Percentiles rank a stretch among this genome's conserved stretches.
Evolutionary conservation across 1,140 invertebrate species (phyloP).

Genomic region (Neodiprion lecontei): DNA sequence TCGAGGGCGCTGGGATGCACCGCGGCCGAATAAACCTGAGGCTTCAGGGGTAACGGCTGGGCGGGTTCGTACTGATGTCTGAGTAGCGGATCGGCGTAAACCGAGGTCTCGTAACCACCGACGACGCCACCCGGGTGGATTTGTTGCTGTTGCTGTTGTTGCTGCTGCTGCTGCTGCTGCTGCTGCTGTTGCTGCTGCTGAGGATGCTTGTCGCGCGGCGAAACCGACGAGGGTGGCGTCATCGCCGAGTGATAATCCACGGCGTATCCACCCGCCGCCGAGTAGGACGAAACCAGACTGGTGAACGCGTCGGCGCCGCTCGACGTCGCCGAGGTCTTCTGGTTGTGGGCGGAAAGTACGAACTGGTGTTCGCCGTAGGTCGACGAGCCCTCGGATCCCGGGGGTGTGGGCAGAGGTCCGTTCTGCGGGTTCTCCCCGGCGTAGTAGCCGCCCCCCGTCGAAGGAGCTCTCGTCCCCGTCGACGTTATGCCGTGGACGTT

Average conservation of each 20-base stretch:
- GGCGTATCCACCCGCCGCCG: conserved; percentile 69
- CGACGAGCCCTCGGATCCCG: conserved; percentile 81
- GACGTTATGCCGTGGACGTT: conserved; percentile 80
- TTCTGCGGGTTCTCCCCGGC: conserved; percentile 52
- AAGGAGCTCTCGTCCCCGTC: conserved; percentile 55
- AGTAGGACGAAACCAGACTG: conserved; percentile 67
- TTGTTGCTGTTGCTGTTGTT: conserved; percentile 40
- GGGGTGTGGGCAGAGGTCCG: conserved; percentile 85
- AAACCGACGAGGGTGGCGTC: conserved; percentile 94
- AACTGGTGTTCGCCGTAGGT: conserved; percentile 76
- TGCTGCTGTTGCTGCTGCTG: conserved; percentile 57
- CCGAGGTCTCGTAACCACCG: conserved; percentile 48
- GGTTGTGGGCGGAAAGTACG: conserved; percentile 67
- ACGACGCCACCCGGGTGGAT: conserved; percentile 42
- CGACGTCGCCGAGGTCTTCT: conserved; percentile 59
- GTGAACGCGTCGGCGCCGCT: conserved; percentile 64
- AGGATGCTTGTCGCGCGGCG: conserved; percentile 86
- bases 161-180: conserved; percentile 35
- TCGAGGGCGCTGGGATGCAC: conserved; percentile 66
- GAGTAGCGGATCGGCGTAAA: conserved; percentile 63
- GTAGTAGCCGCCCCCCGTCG: conserved; percentile 61
- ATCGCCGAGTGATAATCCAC: conserved; percentile 90
- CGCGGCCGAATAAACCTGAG: conserved; percentile 83
- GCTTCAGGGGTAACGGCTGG: conserved; percentile 84
- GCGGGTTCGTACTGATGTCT: conserved; percentile 69